Base-by-base conservation (phyloP, 2,888 invertebrate species). In the Gasteruption jaculator region DNA sequence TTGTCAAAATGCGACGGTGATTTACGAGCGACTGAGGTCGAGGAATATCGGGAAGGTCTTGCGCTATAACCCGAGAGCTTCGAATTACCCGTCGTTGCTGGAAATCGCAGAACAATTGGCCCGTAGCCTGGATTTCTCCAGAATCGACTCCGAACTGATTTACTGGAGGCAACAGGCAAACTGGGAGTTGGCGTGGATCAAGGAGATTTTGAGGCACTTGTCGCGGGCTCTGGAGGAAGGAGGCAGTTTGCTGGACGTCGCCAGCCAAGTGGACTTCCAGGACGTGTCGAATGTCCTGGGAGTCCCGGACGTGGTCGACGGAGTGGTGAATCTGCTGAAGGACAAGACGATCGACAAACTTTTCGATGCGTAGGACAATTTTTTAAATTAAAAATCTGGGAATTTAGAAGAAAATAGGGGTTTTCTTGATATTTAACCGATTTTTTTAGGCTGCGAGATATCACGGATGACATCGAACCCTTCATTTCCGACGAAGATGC, bases 141-240 rank as follows among this genome's bases (percentile, higher is more conserved):
- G 50, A 24, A 63, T 66, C 38, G 48, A 48, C 36, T 42, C 45
- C 2, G 43, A 60, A 12, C 49, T 56, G 27, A 38, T 63, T 15
- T 53, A 57, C 5, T 71, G 75, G 42, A 74, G 78, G 51, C 43
- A 43, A 1, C 58, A 72, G n/a, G 71, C 74, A 15, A 74, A 73
- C 57, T 76, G 74, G 76, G 66, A 68, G 31, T 71, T 79, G 45
- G 54, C 58, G 12, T 78, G 78, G 71, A 47, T 77, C 3, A 66
- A 72, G 2, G 60, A 68, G n/a, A 71, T 76, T 15, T 52, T 78
- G 1, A 41, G 57, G 1, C 74, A 73, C 49, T 50, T 72, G 4
- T 73, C 73, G 38, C 46, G 55, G 1, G 46, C 77, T 5, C 46
- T 76, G 16, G 61, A 61, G 0, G 73, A 78, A 47, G 46, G 68